phyloP scores from a whole-genome alignment of 23 tunicate species.

The Phallusia fumigata region DNA sequence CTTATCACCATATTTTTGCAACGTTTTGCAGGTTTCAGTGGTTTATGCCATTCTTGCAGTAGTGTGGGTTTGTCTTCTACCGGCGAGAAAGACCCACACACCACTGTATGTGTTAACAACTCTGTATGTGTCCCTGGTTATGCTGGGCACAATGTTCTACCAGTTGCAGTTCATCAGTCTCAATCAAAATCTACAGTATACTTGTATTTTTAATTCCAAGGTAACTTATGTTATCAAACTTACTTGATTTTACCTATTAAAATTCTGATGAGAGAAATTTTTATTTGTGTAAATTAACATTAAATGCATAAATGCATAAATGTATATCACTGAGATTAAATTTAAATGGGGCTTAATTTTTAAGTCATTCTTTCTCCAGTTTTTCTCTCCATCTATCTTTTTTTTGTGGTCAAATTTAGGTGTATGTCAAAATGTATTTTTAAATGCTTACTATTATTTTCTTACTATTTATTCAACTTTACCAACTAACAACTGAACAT shows the following conservation, averaged over 20 bases:
- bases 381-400: no score
- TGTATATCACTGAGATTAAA: not conserved
- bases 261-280: no score
- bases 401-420: no score
- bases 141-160: slow-evolving; percentile 65
- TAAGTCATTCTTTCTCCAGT: not conserved
- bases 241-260: no score
- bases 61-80: slow-evolving; percentile 61
- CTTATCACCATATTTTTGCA: no score
- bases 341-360: not conserved
- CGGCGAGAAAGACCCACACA: slow-evolving; percentile 31
- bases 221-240: not conserved
- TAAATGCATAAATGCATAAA: not conserved
- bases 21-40: slow-evolving; percentile 66
- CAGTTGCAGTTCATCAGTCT: slow-evolving; percentile 59
- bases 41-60: slow-evolving; percentile 44
- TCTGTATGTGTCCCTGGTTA: slow-evolving; percentile 26
- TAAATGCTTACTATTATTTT: not conserved
- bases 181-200: slow-evolving; percentile 28
- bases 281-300: no score
- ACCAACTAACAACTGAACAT: not conserved
- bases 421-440: not conserved
- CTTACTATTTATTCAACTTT: not conserved
- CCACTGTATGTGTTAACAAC: slow-evolving; percentile 25
- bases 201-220: slow-evolving; percentile 35